Evolutionary conservation across 2,113 vertebrate genomes (phyloP).

Genomic region (Microtus pennsylvanicus): DNA sequence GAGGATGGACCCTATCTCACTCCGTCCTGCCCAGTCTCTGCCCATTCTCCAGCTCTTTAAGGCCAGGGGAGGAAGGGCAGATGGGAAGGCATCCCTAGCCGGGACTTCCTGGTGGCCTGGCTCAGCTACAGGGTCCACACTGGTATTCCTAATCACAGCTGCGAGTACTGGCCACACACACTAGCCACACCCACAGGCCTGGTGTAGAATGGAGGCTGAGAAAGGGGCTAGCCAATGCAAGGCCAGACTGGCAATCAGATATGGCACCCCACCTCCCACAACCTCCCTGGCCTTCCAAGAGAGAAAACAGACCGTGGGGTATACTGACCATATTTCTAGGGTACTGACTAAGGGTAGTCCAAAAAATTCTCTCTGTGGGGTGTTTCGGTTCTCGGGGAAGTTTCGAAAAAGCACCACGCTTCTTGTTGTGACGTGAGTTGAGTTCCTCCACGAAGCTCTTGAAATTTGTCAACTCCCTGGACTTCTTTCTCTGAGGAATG

Average conservation of each 20-base stretch:
- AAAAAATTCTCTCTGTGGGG: slow-evolving; percentile 85
- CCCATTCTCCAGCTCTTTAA: not conserved
- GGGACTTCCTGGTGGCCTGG: not conserved
- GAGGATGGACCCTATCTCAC: too few relatives aligned
- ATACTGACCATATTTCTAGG: slow-evolving; percentile 83
- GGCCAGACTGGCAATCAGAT: not conserved
- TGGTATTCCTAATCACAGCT: not conserved
- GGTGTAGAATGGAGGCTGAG: not conserved
- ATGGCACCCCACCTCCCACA: too few relatives aligned
- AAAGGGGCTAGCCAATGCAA: not conserved
- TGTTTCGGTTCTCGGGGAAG: slow-evolving; percentile 66
- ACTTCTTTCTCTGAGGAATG: slow-evolving; percentile 74
- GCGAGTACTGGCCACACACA: not conserved
- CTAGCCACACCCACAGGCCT: not conserved
- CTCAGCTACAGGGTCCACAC: not conserved
- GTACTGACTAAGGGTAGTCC: slow-evolving; percentile 81
- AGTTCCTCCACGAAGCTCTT: slow-evolving; percentile 83
- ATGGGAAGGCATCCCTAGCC: not conserved
- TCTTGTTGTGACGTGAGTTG: slow-evolving; percentile 77
- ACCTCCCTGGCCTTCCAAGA: not conserved
- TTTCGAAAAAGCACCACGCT: slow-evolving; percentile 85
- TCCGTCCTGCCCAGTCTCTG: not conserved
- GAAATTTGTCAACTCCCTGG: slow-evolving; percentile 59
- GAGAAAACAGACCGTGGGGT: not conserved
- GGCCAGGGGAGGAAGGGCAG: too few relatives aligned